Base-by-base conservation (phyloP, 2,797 vertebrate species). In the Babyrousa celebensis region DNA sequence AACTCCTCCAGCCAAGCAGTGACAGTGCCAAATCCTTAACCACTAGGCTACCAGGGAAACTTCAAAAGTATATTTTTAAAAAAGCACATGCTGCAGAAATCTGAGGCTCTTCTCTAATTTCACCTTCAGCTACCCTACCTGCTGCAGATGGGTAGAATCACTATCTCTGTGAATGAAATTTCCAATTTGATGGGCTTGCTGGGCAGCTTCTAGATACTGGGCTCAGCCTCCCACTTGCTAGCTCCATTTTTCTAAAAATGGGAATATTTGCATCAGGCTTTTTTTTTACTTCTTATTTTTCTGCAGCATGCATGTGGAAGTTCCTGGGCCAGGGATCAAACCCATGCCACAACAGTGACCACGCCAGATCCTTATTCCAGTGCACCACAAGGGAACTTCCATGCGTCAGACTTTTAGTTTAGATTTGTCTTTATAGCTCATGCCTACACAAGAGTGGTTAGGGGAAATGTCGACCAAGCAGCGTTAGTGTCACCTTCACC, bases 381-480 rank as follows among this genome's bases (percentile, higher is more conserved):
- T 48, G 43, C 43, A 48, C 43, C 43, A 40, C 29, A 58, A 18
- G 27, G 43, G 18, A 32, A 87, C 20, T 16, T 86, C 83, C 43
- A 10, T 91, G 32, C 18, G 17, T 16, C 52, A 91, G 40, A 43
- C 14, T 70, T 77, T 83, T 79, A 60, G 43, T 70, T 86, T 71
- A 71, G 85, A 52, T 79, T 78, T 17, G 8, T 56, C 62, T 94
- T 92, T 80, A 20, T 63, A 43, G 83, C 82, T 87, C 54, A 11
- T 21, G 10, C 83, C n/a, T 68, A 4, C 8, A 0, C 3, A 12
- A 83, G 82, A 40, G 14, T 60, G 43, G 15, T 58, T 43, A 36
- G 20, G 17, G 65, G 80, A 92, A 40, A 82, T 17, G 72, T 5
- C 43, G 52, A 29, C 25, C 48, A 58, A 1, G 36, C 79, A 21